Conservation (phyloP, 2,888 invertebrate species). For the Drosophila recens region DNA sequence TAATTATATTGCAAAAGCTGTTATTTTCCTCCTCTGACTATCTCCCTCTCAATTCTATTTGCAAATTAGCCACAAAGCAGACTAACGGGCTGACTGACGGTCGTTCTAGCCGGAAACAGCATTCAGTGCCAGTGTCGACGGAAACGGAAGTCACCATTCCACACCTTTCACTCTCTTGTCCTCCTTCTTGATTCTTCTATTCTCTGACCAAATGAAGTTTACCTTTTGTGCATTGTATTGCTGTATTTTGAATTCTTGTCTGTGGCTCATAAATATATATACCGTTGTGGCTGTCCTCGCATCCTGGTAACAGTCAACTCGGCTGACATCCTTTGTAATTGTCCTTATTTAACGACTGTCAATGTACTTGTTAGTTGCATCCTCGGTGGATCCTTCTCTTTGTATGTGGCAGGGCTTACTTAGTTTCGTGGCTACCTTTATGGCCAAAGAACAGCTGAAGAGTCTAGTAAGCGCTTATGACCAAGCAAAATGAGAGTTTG, state of each 20-base stretch:
- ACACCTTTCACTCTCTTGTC: conserved; percentile 6
- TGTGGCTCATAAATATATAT: conserved; percentile 51
- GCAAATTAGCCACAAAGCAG: conserved; percentile 66
- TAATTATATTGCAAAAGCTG: conserved; percentile 48
- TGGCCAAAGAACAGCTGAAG: conserved; percentile 21
- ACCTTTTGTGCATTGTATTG: conserved; percentile 26
- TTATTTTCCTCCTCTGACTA: neutral
- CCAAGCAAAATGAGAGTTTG: conserved; percentile 21
- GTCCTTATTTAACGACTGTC: conserved; percentile 50
- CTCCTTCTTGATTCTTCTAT: conserved; percentile 25
- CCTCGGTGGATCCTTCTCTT: too few relatives aligned
- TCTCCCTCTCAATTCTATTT: conserved; percentile 50
- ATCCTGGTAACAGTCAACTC: conserved; percentile 25
- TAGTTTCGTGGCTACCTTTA: conserved; percentile 47
- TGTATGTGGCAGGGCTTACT: conserved; percentile 28
- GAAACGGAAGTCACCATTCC: conserved; percentile 65
- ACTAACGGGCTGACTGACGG: conserved; percentile 46
- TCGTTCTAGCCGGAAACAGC: conserved; percentile 49
- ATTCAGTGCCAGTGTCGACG: conserved; percentile 60
- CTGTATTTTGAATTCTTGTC: conserved; percentile 8
- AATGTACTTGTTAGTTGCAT: conserved; percentile 45
- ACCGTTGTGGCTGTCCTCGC: conserved; percentile 31
- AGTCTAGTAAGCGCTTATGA: conserved; percentile 24
- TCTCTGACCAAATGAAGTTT: conserved; percentile 38
- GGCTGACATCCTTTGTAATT: conserved; percentile 24